Percentiles rank a stretch among this genome's conserved stretches.
phyloP scores from a whole-genome alignment of 2,797 vertebrate species.

The Megalops cyprinoides region DNA sequence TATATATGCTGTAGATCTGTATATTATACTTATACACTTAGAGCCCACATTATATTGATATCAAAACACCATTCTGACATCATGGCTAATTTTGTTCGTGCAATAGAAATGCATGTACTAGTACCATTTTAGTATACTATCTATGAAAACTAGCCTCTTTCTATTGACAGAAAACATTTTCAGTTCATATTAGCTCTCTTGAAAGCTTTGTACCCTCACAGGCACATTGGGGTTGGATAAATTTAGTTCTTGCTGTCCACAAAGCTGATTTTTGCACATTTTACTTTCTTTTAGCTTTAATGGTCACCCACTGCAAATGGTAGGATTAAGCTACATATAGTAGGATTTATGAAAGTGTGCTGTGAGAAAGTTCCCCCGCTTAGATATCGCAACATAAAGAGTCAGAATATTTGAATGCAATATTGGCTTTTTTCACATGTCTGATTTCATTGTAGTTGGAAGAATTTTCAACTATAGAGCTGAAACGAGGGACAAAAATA shows the following conservation, averaged over 20 bases:
- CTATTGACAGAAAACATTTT: not conserved
- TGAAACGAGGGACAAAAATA: not conserved
- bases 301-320: slow-evolving; percentile 4
- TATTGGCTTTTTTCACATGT: not conserved
- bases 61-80: too few species aligned
- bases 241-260: not conserved
- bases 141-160: not conserved
- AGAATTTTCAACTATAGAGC: not conserved
- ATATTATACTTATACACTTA: too few species aligned
- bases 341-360: not conserved
- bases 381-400: not conserved
- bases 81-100: not conserved
- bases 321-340: not conserved
- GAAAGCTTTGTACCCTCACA: not conserved
- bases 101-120: not conserved
- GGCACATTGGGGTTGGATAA: not conserved
- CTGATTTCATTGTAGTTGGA: slow-evolving; percentile 3
- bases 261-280: slow-evolving; percentile 3
- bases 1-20: too few species aligned
- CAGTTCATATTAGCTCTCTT: not conserved
- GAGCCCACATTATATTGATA: too few species aligned
- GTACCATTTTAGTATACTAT: not conserved
- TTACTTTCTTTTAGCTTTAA: not conserved
- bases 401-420: not conserved
- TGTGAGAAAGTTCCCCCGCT: slow-evolving; percentile 3